Evolutionary conservation across 2,797 vertebrate genomes (phyloP), one percentile per base, ranked within the genome.

Genomic region (Sebastes vulpes): DNA sequence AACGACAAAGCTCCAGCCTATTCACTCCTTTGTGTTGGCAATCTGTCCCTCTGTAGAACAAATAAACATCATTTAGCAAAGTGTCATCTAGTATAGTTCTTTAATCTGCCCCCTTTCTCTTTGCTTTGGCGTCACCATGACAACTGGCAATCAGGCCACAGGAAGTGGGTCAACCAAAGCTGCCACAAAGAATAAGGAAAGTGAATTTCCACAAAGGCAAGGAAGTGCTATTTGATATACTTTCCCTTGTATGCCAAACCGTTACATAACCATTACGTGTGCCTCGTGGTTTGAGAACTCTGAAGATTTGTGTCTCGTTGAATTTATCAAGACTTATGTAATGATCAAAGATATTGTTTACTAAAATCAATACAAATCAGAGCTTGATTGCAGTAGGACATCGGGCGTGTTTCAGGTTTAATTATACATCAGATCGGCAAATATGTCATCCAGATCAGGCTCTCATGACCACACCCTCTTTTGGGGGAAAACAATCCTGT

Each of bases 141-240:
- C 87, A 75, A 94, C 85, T 65, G 38, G 72, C 72, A 88, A 79
- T 66, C 65, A 67, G 88, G 87, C 81, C 84, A 75, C 81, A 84
- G 82, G 89, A 95, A 94, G 77, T 93, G 81, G 91, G 90, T 93
- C 93, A 92, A 71, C 80, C 28, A 70, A 79, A 66, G 53, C 29
- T 73, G 80, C 38, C 64, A 75, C 65, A 81, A 73, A 77, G 48
- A 86, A 53, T 35, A 32, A 35, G 56, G 7, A 71, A 74, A 57
- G 25, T 42, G 52, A 59, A 65, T 57, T 67, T 67, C 18, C 46
- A 57, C 38, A 46, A 28, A 46, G 23, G 29, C 21, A 18, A 59
- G 35, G 31, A 64, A 7, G 21, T 26, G 72, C 7, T 25, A 61
- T 59, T 72, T 61, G 48, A 82, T 72, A 73, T 18, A 11, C 4